Conservation (phyloP, 2,113 vertebrate genomes). For the Salvelinus sp. region DNA sequence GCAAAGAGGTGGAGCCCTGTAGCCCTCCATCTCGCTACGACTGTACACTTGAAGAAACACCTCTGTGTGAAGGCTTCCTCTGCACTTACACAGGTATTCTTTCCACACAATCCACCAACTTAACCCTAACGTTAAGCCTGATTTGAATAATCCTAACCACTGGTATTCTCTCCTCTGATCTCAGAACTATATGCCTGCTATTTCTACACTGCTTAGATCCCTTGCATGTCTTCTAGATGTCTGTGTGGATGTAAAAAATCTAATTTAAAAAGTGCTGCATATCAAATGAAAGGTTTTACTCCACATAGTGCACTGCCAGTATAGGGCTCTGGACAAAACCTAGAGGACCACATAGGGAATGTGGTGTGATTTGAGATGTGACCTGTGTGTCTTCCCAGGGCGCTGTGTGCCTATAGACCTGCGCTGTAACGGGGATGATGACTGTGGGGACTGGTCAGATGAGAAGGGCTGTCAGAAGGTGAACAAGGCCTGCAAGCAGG, state of each 20-base stretch:
- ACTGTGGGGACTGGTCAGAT: constrained; percentile 91
- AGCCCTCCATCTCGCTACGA: constrained; percentile 54
- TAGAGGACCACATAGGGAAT: too few relatives aligned
- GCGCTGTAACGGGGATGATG: constrained; percentile 89
- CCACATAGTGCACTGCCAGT: too few relatives aligned
- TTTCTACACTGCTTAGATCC: too few relatives aligned
- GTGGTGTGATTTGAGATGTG: too few relatives aligned
- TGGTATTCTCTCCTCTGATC: too few relatives aligned
- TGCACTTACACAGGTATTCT: constrained; percentile 83
- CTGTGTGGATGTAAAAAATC: too few relatives aligned
- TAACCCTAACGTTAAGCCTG: background rate
- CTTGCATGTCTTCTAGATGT: too few relatives aligned
- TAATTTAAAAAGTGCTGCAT: too few relatives aligned
- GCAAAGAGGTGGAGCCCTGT: constrained; percentile 81
- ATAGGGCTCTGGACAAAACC: too few relatives aligned
- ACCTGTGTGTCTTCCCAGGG: constrained; percentile 63
- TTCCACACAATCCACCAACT: background rate
- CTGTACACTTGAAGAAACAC: constrained; percentile 73
- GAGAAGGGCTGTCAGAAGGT: constrained; percentile 80
- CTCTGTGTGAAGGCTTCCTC: constrained; percentile 84
- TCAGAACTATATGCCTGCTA: too few relatives aligned
- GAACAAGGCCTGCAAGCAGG: constrained; percentile 76
- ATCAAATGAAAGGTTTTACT: too few relatives aligned
- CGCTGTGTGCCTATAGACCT: constrained; percentile 83
- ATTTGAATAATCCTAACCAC: too few relatives aligned